These are phyloP conservation scores for Cerastis leucographa DNA, from an alignment of 2,888 invertebrate genomes.

Conservation along the genomic window DNA sequence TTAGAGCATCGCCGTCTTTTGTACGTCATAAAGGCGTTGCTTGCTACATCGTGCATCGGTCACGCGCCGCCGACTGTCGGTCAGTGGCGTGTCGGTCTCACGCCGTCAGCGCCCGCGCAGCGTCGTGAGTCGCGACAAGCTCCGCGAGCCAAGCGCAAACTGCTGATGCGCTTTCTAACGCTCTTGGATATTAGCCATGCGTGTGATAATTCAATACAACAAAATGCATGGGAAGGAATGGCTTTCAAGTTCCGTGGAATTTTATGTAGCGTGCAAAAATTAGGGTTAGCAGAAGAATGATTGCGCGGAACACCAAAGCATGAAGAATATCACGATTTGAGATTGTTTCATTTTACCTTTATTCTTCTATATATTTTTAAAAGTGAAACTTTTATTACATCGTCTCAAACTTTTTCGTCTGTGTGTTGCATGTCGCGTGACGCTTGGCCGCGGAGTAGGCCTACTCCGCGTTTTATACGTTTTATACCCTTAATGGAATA, in stretches of 20 bases:
- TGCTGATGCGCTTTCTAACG: constrained; percentile 87
- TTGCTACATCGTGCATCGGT: constrained; percentile 73
- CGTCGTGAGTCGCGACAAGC: constrained; percentile 74
- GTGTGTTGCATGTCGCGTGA: no score
- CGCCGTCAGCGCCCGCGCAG: constrained; percentile 60
- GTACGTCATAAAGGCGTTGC: constrained; percentile 71
- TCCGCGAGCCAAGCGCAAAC: constrained; percentile 81
- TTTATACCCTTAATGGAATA: no score
- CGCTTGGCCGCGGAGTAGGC: no score
- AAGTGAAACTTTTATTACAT: no score
- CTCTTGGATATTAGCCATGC: constrained; percentile 70
- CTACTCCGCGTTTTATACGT: no score
- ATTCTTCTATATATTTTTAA: not conserved
- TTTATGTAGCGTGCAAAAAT: constrained; percentile 39
- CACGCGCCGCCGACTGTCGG: constrained; percentile 83
- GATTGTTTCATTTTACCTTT: not conserved
- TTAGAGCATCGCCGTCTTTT: constrained; percentile 28
- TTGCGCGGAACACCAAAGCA: constrained; percentile 11
- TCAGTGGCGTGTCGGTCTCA: constrained; percentile 85
- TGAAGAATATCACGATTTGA: constrained; percentile 8
- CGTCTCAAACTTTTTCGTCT: no score
- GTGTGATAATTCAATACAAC: constrained; percentile 65
- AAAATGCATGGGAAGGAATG: constrained; percentile 56
- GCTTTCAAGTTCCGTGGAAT: constrained; percentile 41
- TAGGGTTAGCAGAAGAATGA: constrained; percentile 30